A percentile compares a stretch with the other conserved stretches of the same genome.
Evolutionary conservation across 2,797 vertebrate genomes (phyloP).

Genomic region (Brachyrhaphis roseni): DNA sequence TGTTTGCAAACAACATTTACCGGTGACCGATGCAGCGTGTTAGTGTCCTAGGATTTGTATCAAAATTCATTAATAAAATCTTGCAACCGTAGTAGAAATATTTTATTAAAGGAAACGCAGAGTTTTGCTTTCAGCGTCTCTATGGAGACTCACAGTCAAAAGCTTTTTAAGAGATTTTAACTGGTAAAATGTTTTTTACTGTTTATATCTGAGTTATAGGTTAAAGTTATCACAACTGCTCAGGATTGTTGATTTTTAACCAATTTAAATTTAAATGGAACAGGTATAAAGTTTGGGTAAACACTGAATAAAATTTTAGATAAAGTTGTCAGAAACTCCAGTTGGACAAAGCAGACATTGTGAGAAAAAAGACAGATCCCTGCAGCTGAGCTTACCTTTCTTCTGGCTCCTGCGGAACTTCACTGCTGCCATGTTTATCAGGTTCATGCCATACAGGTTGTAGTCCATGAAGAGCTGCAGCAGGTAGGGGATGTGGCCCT

Average conservation of each 20-base stretch:
- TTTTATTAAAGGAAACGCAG: background rate
- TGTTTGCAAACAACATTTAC: background rate
- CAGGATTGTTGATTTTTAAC: background rate
- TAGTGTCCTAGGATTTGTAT: background rate
- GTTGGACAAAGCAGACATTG: background rate
- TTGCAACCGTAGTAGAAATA: background rate
- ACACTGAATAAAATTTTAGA: background rate
- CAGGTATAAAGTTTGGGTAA: background rate
- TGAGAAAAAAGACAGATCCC: background rate
- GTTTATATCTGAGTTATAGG: background rate
- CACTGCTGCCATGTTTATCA: conserved; percentile 91
- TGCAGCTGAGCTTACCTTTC: conserved; percentile 80
- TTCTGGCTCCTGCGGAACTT: conserved; percentile 89
- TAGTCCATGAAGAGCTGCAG: conserved; percentile 99
- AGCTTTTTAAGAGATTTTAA: background rate
- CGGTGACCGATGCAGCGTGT: background rate
- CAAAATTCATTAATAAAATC: background rate
- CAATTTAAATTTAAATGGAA: background rate
- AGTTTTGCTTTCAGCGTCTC: background rate
- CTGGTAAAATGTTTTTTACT: background rate
- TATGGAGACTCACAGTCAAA: background rate
- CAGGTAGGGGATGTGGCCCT: conserved; percentile 97
- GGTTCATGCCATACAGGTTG: conserved; percentile 99
- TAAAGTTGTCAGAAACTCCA: background rate
- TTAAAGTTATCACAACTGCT: background rate